Percentiles rank a stretch among this genome's conserved stretches.
phyloP scores from a whole-genome alignment of 1,140 invertebrate genomes.

The Trachymyrmex septentrionalis region DNA sequence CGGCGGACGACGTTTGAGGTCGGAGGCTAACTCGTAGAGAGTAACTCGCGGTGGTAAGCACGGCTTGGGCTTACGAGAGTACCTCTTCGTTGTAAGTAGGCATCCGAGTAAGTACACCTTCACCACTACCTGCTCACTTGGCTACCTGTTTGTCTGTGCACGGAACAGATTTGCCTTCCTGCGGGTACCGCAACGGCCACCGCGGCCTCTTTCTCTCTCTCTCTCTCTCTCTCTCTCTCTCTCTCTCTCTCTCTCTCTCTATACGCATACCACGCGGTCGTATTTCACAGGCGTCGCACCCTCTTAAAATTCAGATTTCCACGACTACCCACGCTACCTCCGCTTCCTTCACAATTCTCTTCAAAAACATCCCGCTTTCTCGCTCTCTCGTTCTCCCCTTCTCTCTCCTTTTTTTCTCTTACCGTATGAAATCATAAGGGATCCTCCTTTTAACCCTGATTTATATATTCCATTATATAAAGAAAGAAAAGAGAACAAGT shows the following conservation, averaged over 20 bases:
- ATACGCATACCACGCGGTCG: conserved; percentile 36
- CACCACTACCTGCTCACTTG: conserved; percentile 14
- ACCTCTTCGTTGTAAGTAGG: conserved; percentile 50
- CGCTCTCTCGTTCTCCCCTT: background rate
- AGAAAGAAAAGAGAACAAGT: background rate
- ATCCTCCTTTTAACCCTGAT: conserved; percentile 26
- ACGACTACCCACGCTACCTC: conserved; percentile 52
- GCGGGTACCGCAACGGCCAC: conserved; percentile 28
- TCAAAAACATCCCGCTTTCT: conserved; percentile 16
- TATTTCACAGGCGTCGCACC: conserved; percentile 70
- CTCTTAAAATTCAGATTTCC: conserved; percentile 74
- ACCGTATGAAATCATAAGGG: conserved; percentile 15
- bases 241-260: conserved; percentile 37
- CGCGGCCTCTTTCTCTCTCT: conserved; percentile 4
- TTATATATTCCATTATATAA: conserved; percentile 39
- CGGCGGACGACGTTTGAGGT: conserved; percentile 55
- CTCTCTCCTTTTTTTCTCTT: background rate
- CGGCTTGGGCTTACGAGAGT: conserved; percentile 52
- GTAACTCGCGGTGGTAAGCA: conserved; percentile 62
- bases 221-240: too few relatives aligned
- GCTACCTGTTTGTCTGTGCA: conserved; percentile 38
- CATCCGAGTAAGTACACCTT: conserved; percentile 37
- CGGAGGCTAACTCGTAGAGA: conserved; percentile 12
- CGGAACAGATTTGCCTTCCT: conserved; percentile 62
- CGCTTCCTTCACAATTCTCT: conserved; percentile 53